Evolutionary conservation across 2,113 vertebrate species (phyloP), one percentile per base, ranked within the genome.

Genomic region (Felis chaus): DNA sequence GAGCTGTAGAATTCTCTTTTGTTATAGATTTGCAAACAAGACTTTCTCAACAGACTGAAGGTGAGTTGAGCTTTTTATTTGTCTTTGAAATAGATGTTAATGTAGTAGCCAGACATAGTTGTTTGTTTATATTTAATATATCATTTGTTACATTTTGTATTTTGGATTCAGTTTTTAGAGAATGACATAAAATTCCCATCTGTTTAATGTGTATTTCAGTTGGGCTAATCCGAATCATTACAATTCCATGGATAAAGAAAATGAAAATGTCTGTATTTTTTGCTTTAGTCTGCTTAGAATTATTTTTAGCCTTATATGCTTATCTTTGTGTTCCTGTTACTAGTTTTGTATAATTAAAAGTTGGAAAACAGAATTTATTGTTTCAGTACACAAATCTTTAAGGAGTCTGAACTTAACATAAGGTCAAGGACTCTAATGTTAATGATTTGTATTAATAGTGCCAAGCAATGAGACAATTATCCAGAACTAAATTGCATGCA

Each of bases 21-120:
- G 97, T 97, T 99, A 98, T 95, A 99, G 99, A 99, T 99, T 98
- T 99, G 97, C 99, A 99, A 97, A 99, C 99, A 0, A 99, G 99
- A 97, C 98, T 99, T 92, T 99, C 99, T 84, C 99, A 99, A 97
- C 99, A 99, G 98, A 99, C 98, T 95, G 99, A 99, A 99, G 99
- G 99, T 99, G 98, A 99, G 98, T 48, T 90, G 65, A 36, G 95
- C 18, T 36, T 48, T 63, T 57, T 96, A 94, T 95, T 90, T 97
- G 15, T 73, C n/a, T 74, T 93, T 92, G 5, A 92, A 83, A 57
- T 95, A 96, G 21, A 92, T 68, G 68, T 92, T 50, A 94, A 83
- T 90, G 3, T 89, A 89, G 15, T 18, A 81, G 45, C 45, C 45
- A 92, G 36, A 94, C 7, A 27, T 55, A 95, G 45, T 92, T 94